Evolutionary conservation across 2,888 invertebrate species (phyloP), one percentile per base, ranked within the genome.

Genomic region (Cephus rjabovi): DNA sequence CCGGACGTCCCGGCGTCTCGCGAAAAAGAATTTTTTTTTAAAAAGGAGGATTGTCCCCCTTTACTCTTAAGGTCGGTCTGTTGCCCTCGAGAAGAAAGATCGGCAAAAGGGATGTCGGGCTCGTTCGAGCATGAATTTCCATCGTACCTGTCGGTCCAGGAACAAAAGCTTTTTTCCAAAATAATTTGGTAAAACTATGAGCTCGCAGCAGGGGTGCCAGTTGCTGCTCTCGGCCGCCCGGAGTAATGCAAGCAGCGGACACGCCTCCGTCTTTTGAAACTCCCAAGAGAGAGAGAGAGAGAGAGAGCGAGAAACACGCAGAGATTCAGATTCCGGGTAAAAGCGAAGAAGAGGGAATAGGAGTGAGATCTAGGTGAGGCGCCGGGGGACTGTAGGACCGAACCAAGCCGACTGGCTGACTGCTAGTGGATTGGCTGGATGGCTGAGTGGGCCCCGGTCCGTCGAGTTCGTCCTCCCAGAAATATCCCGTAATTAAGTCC

Each of bases 401-500:
- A 56, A 56, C 31, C 71, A 31, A 23, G 31, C 31, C 30, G 71
- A 71, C 71, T 2, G 71, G 70, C 70, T 2, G 70, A 30, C 70
- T 33, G 70, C 30, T 1, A 40, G 15, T 40, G 40, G 40, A 40
- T 15, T 40, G 40, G 56, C 56, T 56, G 12, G 37, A 40, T 40
- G 23, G 56, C 56, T 1, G 23, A 56, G 56, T 23, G 56, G 56
- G 23, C 56, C 23, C 56, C 56, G 56, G 56, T 56, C 56, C 56
- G 56, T 23, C 23, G 56, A 56, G 56, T 23, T 23, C 23, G 56
- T 56, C 56, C 71, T 31, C 71, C 31, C 31, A 71, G 71, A 71
- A 71, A 71, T 33, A 33, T 71, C 31, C 71, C 33, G 84, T 86
- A 87, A 88, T 87, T 87, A 87, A 87, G 81, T 80, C 75, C 82